Percentiles rank a stretch among this genome's conserved stretches.
Conservation (phyloP, 2,888 invertebrate species). For the Carcina quercana region DNA sequence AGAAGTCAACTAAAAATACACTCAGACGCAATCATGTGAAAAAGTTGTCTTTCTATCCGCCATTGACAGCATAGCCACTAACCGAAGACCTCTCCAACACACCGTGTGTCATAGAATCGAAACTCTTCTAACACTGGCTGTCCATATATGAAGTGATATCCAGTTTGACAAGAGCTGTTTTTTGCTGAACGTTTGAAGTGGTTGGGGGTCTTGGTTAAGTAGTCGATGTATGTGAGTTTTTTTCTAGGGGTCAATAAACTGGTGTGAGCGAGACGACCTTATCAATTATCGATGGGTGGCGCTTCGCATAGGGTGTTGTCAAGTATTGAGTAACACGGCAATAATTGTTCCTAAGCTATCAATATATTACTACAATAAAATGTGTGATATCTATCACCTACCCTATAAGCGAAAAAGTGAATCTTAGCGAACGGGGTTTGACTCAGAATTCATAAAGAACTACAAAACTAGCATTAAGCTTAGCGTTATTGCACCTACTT, state of each 20-base stretch:
- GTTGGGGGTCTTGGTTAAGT: conserved; percentile 4
- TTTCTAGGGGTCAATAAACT: conserved; percentile 56
- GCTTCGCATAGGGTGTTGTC: conserved; percentile 37
- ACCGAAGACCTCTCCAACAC: neutral
- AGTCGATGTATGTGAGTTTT: conserved; percentile 23
- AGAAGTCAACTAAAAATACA: conserved; percentile 20
- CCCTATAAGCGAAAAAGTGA: too few relatives aligned
- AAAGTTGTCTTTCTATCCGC: conserved; percentile 32
- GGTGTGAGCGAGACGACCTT: conserved; percentile 53
- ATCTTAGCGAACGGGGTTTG: too few relatives aligned
- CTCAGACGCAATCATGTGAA: conserved; percentile 24
- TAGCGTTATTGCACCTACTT: too few relatives aligned
- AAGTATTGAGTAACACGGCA: too few relatives aligned
- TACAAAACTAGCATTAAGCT: too few relatives aligned
- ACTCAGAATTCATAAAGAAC: too few relatives aligned
- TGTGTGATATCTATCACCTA: too few relatives aligned
- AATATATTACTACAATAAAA: too few relatives aligned
- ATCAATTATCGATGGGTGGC: conserved; percentile 55
- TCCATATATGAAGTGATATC: neutral
- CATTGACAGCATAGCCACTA: conserved; percentile 5
- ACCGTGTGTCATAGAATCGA: neutral
- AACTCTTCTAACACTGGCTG: neutral
- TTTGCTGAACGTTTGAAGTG: too few relatives aligned
- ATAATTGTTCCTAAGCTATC: too few relatives aligned
- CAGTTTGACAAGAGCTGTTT: neutral